Conservation (phyloP, 1,140 invertebrate genomes). For the Triops longicaudatus region DNA sequence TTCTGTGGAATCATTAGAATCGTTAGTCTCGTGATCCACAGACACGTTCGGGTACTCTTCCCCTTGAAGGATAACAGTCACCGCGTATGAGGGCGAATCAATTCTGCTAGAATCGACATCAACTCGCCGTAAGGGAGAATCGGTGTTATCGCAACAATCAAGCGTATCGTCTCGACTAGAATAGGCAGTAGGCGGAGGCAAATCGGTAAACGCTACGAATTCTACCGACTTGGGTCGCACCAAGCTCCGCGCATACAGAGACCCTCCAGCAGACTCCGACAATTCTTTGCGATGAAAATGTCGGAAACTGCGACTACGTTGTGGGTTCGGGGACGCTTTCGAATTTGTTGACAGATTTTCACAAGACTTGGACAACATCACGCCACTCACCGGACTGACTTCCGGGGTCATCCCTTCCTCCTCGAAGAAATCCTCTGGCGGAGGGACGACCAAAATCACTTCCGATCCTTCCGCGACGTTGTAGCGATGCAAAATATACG, state of each 20-base stretch:
- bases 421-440: neutral
- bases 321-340: neutral
- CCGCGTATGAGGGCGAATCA: neutral
- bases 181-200: conserved; percentile 24
- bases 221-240: conserved; percentile 25
- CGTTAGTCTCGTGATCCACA: neutral
- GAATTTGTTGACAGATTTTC: neutral
- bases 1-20: neutral
- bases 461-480: neutral
- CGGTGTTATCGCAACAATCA: neutral
- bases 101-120: conserved; percentile 23
- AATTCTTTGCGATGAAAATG: neutral
- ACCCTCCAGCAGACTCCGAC: neutral
- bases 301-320: neutral
- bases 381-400: neutral
- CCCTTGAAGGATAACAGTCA: neutral
- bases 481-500: neutral
- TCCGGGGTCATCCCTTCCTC: neutral
- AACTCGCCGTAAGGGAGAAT: neutral
- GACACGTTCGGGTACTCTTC: conserved; percentile 16
- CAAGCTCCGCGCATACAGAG: neutral
- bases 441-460: neutral
- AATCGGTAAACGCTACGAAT: conserved; percentile 25
- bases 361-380: neutral
- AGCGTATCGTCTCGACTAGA: conserved; percentile 25